A percentile compares a stretch with the other conserved stretches of the same genome.
These are phyloP conservation scores for Hoplodrina blanda DNA, from an alignment of 2,888 invertebrate species.

Conservation along the genomic window DNA sequence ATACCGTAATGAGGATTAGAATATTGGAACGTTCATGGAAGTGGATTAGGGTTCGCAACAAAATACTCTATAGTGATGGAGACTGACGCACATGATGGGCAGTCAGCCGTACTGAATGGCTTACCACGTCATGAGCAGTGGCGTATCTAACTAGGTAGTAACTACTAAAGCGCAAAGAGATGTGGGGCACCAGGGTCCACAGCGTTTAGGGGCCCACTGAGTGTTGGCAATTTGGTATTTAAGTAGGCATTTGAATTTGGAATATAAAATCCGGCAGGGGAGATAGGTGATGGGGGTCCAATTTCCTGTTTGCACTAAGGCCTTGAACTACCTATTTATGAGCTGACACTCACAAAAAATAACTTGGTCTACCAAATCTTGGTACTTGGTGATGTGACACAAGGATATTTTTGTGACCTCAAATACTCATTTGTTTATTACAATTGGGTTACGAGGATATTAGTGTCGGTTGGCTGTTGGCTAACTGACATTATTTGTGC, in stretches of 20 bases:
- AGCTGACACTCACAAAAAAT: not conserved
- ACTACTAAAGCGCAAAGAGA: too few relatives aligned
- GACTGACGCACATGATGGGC: not conserved
- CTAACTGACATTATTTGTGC: conserved; percentile 31
- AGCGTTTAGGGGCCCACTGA: too few relatives aligned
- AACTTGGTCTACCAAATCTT: not conserved
- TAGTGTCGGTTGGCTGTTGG: conserved; percentile 22
- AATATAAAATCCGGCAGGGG: too few relatives aligned
- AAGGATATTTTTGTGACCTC: conserved; percentile 1
- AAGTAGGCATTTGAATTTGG: too few relatives aligned
- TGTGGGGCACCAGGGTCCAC: too few relatives aligned
- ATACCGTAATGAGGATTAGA: conserved; percentile 22
- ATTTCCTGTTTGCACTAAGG: too few relatives aligned
- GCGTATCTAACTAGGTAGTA: too few relatives aligned
- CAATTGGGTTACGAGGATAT: conserved; percentile 23
- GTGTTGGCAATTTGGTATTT: too few relatives aligned
- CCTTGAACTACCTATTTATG: too few relatives aligned
- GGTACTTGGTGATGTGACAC: not conserved
- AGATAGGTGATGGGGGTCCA: too few relatives aligned
- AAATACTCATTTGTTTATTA: conserved; percentile 8
- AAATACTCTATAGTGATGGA: not conserved
- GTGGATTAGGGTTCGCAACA: conserved; percentile 8
- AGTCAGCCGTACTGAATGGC: not conserved
- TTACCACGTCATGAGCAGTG: not conserved
- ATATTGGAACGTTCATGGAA: conserved; percentile 20